A percentile compares a stretch with the other conserved stretches of the same genome.
Conservation (phyloP, 2,888 invertebrate genomes). For the Schrankia costaestrigalis region DNA sequence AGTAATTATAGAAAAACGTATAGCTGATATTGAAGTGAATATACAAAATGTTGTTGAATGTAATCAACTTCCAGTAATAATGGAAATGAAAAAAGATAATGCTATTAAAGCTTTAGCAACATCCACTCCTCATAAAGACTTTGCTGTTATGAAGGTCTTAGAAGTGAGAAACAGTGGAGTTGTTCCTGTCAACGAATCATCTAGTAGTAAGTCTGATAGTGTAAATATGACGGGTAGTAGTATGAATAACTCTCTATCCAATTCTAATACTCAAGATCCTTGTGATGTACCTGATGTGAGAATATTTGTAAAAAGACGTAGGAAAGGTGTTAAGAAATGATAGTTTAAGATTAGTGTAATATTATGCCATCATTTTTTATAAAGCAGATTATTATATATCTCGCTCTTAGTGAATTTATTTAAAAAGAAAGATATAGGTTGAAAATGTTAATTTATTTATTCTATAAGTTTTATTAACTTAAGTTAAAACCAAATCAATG, state of each 20-base stretch:
- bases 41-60: constrained; percentile 8
- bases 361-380: too few relatives aligned
- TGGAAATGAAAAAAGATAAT: constrained; percentile 21
- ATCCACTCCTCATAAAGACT: constrained; percentile 59
- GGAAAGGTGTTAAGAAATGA: constrained; percentile 46
- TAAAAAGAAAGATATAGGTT: too few relatives aligned
- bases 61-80: constrained; percentile 7
- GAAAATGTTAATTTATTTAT: too few relatives aligned
- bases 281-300: constrained; percentile 63
- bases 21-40: constrained; percentile 5
- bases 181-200: constrained; percentile 25
- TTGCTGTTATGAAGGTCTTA: constrained; percentile 11
- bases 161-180: constrained; percentile 13
- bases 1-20: constrained; percentile 2
- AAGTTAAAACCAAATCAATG: too few relatives aligned
- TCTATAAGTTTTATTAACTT: too few relatives aligned
- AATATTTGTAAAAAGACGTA: constrained; percentile 61
- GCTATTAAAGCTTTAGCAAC: constrained; percentile 54
- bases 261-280: constrained; percentile 24
- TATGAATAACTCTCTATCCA: constrained; percentile 26
- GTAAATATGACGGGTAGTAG: constrained; percentile 11
- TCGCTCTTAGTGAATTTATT: too few relatives aligned
- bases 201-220: constrained; percentile 20
- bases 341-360: too few relatives aligned
- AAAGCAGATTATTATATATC: too few relatives aligned